Conservation (phyloP, 2,113 vertebrate species). For the Antechinus stuartii region DNA sequence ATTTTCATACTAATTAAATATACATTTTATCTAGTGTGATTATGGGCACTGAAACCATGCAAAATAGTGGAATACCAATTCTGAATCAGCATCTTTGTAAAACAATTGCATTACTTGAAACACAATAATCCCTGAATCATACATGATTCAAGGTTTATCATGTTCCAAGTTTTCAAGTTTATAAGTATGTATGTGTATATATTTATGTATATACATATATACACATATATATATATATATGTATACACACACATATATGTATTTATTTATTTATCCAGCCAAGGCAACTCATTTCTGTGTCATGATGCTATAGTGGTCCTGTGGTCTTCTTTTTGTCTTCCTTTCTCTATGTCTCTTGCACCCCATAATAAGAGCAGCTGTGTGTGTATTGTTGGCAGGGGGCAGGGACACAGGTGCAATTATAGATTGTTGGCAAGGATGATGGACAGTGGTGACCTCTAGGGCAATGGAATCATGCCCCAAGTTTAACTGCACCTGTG, state of each 20-base stretch:
- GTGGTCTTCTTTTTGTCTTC: not conserved
- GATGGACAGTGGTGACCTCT: not conserved
- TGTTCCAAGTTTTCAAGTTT: too few relatives aligned
- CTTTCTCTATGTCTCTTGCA: not conserved
- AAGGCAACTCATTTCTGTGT: not conserved
- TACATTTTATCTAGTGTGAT: conserved; percentile 1
- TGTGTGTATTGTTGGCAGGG: not conserved
- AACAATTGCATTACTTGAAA: not conserved
- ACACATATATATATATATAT: too few relatives aligned
- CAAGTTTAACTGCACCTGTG: conserved; percentile 1
- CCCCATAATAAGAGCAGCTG: not conserved
- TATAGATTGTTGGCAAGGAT: not conserved
- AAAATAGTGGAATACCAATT: not conserved
- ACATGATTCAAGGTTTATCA: too few relatives aligned
- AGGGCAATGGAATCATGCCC: not conserved
- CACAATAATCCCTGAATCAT: not conserved
- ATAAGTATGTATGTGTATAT: too few relatives aligned
- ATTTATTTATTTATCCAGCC: not conserved
- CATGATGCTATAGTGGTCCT: not conserved
- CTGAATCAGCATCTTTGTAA: conserved; percentile 17
- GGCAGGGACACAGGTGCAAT: not conserved
- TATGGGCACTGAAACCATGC: not conserved
- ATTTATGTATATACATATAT: too few relatives aligned
- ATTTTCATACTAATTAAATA: conserved; percentile 43
- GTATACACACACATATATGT: too few relatives aligned